Percentiles rank a stretch among this genome's conserved stretches.
These are phyloP conservation scores for Miniopterus natalensis DNA, from an alignment of 2,113 vertebrate species.

Conservation along the genomic window DNA sequence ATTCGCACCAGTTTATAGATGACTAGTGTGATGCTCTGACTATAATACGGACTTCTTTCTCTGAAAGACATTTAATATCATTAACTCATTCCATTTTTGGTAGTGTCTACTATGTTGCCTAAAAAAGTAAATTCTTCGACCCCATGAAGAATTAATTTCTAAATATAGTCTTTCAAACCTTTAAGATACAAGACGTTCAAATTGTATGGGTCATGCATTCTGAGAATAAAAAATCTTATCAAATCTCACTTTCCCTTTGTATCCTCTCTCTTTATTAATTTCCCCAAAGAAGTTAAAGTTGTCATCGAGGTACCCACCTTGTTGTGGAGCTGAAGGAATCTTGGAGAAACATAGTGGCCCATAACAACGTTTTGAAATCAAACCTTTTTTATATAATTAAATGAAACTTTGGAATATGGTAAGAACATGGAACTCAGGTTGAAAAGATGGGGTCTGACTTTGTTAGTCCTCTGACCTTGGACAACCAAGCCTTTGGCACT, in stretches of 20 bases:
- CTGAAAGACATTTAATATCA: neutral
- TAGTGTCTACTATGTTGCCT: neutral
- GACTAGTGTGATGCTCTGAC: neutral
- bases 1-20: neutral
- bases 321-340: neutral
- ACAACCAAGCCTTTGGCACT: neutral
- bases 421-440: neutral
- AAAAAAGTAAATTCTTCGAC: neutral
- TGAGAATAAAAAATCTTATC: slow-evolving; percentile 7
- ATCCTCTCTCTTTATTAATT: neutral
- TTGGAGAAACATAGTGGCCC: neutral
- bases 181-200: slow-evolving; percentile 3
- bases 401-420: neutral
- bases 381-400: neutral
- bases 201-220: neutral
- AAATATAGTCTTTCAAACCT: neutral
- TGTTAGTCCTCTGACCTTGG: neutral
- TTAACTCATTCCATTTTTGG: neutral
- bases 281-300: neutral
- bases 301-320: neutral
- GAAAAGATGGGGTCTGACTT: neutral
- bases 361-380: neutral
- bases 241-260: neutral
- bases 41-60: neutral
- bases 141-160: slow-evolving; percentile 36